Percentiles rank a stretch among this genome's conserved stretches.
phyloP scores from a whole-genome alignment of 2,888 invertebrate genomes.

The Emmelina monodactyla region DNA sequence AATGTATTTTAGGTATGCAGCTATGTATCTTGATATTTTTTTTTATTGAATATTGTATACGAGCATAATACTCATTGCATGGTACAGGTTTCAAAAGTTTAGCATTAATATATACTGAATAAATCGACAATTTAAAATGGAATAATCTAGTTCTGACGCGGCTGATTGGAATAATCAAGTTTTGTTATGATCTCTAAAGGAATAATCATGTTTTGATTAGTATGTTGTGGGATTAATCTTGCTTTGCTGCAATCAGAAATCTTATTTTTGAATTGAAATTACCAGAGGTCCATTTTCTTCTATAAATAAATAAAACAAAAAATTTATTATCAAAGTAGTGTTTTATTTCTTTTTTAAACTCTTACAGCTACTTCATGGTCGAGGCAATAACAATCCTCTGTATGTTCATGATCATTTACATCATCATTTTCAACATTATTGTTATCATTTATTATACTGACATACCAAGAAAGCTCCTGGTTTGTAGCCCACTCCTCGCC shows the following conservation, averaged over 20 bases:
- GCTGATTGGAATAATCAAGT: conserved; percentile 1
- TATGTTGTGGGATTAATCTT: conserved; percentile 1
- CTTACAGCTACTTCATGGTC: conserved; percentile 3
- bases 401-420: conserved; percentile 4
- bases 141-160: conserved; percentile 1
- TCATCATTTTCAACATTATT: conserved; percentile 3
- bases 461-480: conserved; percentile 3
- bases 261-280: background rate
- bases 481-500: conserved; percentile 3
- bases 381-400: conserved; percentile 3
- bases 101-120: conserved; percentile 1
- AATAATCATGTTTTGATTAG: conserved; percentile 1
- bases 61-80: conserved; percentile 1
- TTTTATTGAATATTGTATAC: background rate
- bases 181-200: background rate
- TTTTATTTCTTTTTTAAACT: conserved; percentile 1
- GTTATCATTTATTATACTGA: conserved; percentile 2
- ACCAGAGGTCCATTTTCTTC: conserved; percentile 1
- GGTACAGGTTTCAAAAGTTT: conserved; percentile 1
- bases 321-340: conserved; percentile 2
- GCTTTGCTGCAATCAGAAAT: conserved; percentile 1
- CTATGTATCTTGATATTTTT: background rate
- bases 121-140: conserved; percentile 1
- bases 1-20: conserved; percentile 1
- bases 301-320: conserved; percentile 1